Evolutionary conservation across 2,113 vertebrate genomes (phyloP).

Genomic region (Pteronura brasiliensis): DNA sequence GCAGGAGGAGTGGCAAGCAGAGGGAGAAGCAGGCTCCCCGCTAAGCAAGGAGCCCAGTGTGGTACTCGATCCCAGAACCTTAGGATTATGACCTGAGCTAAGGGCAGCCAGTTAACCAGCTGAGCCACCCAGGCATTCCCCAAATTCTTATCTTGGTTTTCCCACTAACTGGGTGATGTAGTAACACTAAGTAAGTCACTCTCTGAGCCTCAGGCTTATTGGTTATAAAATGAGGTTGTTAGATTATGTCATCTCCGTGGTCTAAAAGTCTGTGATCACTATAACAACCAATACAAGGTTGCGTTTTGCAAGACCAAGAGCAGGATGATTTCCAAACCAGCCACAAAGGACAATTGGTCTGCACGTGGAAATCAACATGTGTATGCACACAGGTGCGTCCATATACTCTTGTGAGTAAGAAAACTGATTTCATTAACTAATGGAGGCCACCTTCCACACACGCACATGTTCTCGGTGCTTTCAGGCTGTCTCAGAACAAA

Average conservation of each 20-base stretch:
- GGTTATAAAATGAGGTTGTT: not conserved
- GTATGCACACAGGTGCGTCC: not conserved
- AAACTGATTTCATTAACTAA: not conserved
- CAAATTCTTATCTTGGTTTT: not conserved
- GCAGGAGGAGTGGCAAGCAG: too few species aligned
- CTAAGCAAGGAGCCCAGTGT: too few species aligned
- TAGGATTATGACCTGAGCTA: too few species aligned
- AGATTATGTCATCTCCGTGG: not conserved
- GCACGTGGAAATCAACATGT: not conserved
- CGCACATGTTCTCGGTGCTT: not conserved
- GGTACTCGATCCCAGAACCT: too few species aligned
- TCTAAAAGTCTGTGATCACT: slow-evolving; percentile 1
- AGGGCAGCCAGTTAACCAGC: too few species aligned
- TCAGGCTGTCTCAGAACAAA: not conserved
- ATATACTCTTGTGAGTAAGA: not conserved
- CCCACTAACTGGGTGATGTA: not conserved
- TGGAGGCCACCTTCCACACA: not conserved
- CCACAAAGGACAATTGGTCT: not conserved
- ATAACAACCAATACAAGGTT: not conserved
- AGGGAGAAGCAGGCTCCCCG: too few species aligned
- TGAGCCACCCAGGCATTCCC: too few species aligned
- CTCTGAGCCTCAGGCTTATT: not conserved
- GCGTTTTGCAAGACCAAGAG: slow-evolving; percentile 16
- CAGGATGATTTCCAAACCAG: slow-evolving; percentile 14
- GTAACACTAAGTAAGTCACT: not conserved